Base-by-base conservation (phyloP, 1,140 invertebrate genomes). In the Lasioglossum baleicum region DNA sequence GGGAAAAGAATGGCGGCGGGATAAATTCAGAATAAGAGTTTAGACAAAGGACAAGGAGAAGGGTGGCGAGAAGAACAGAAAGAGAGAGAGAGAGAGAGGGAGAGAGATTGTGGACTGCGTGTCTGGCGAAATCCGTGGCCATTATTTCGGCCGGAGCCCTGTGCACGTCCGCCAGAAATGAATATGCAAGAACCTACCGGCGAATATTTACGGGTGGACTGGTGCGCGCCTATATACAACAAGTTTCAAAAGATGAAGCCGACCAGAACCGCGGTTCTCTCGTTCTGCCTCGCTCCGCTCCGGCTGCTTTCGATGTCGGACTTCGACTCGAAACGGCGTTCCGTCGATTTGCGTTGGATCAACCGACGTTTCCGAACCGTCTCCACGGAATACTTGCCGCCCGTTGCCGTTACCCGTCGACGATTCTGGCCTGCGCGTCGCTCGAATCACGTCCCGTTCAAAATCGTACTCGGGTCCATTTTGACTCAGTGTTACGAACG, bases 131-230 rank as follows among this genome's bases (percentile, higher is more conserved):
- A 83, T 83, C 81, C 84, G 72, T 64, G 75, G 78, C 81, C 75
- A 87, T 87, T 87, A 87, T 87, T 87, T 86, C 77, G 84, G 42
- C 80, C 20, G 66, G 22, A 44, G 22, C 70, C 22, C 65, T 77
- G 74, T 67, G 69, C 83, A 83, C 67, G 76, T 76, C 66, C 83
- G 77, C 83, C 35, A 80, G 81, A 81, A 86, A 86, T 87, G 85
- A 87, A 87, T 87, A 86, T 87, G 85, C 85, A 87, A 81, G 85
- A 87, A 83, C 69, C 69, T 72, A 72, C 40, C 53, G 71, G 84
- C 63, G 85, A 87, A 86, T 86, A 86, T 87, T 87, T 87, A 87
- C 85, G 77, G 69, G 61, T 22, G 22, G 64, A 17, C 26, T 71
- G 44, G 67, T 48, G 31, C 40, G 64, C 66, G 68, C 81, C 70